These are phyloP conservation scores for Calyptomena viridis DNA, from an alignment of 2,113 vertebrate species.

Conservation along the genomic window DNA sequence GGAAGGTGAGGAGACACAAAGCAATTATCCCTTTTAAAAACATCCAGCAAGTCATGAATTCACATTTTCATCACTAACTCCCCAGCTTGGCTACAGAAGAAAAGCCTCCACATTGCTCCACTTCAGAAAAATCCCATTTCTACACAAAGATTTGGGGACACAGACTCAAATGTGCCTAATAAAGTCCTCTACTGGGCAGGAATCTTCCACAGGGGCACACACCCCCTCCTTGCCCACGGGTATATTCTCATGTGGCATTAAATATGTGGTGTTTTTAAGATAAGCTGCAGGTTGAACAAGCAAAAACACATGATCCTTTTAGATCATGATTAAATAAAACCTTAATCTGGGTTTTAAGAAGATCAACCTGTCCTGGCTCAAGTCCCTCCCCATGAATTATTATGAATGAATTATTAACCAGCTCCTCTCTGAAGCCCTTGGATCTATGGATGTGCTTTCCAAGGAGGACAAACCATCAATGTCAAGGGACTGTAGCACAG, in stretches of 20 bases:
- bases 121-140: neutral
- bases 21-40: neutral
- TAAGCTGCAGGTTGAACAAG: neutral
- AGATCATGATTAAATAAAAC: neutral
- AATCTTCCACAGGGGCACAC: neutral
- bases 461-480: neutral
- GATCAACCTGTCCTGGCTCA: neutral
- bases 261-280: neutral
- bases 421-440: neutral
- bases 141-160: neutral
- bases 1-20: neutral
- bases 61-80: neutral
- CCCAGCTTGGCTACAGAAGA: neutral
- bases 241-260: neutral
- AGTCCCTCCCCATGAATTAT: neutral
- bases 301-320: neutral
- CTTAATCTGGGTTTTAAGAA: neutral
- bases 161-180: accelerated
- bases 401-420: neutral
- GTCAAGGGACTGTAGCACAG: neutral
- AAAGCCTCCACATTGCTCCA: neutral
- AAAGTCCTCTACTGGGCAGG: neutral
- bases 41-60: neutral
- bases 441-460: neutral
- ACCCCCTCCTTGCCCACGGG: neutral